Evolutionary conservation across 2,797 vertebrate genomes (phyloP).

Genomic region (Limosa lapponica): DNA sequence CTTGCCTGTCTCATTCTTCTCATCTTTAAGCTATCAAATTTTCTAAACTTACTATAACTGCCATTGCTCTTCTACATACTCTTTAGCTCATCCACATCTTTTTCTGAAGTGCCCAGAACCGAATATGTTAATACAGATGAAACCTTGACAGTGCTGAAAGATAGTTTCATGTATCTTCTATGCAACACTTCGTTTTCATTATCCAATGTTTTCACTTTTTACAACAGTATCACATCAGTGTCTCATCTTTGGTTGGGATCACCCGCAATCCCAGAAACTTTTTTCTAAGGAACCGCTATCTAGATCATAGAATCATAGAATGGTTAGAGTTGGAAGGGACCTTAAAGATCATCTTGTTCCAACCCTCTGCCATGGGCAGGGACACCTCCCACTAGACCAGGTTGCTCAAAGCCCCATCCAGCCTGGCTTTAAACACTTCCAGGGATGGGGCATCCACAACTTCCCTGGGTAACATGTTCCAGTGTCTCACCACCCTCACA

Average conservation of each 20-base stretch:
- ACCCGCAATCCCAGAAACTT: neutral
- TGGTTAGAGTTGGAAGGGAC: too few species aligned
- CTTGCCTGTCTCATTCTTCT: neutral
- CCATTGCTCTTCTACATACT: neutral
- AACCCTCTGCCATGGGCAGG: too few species aligned
- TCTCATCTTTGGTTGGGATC: neutral
- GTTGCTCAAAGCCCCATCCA: too few species aligned
- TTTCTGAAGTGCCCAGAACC: neutral
- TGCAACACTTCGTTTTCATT: neutral
- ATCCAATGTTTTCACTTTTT: neutral
- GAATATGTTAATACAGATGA: neutral
- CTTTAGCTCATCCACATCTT: neutral
- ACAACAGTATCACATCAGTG: neutral
- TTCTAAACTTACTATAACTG: neutral
- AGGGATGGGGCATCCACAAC: too few species aligned
- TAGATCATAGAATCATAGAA: neutral
- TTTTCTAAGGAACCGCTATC: neutral
- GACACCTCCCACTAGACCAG: too few species aligned
- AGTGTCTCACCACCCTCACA: too few species aligned
- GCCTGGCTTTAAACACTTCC: too few species aligned
- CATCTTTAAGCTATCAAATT: neutral
- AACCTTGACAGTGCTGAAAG: neutral
- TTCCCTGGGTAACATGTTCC: too few species aligned
- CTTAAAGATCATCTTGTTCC: too few species aligned
- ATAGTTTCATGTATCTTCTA: neutral